A percentile compares a stretch with the other conserved stretches of the same genome.
These are phyloP conservation scores for Callinectes sapidus DNA, from an alignment of 2,888 invertebrate genomes.

Conservation along the genomic window DNA sequence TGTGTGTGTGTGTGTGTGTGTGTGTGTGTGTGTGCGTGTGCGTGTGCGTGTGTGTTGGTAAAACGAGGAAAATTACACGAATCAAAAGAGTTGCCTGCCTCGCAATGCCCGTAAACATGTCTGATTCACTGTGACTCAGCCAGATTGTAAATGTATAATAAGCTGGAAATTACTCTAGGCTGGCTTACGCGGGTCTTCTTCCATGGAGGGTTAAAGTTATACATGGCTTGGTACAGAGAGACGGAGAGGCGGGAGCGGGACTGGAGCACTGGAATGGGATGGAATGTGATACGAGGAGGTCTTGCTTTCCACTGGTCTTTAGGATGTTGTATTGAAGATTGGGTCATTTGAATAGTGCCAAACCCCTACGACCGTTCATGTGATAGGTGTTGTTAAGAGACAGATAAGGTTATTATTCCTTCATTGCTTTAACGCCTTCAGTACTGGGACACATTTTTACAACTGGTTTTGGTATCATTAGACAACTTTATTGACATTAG, in stretches of 20 bases:
- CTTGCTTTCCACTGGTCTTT: not conserved
- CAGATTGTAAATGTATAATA: not conserved
- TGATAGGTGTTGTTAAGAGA: no score
- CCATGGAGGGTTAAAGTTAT: not conserved
- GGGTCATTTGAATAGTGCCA: not conserved
- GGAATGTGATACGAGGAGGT: not conserved
- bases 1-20: no score
- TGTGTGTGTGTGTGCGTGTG: no score
- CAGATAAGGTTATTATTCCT: no score
- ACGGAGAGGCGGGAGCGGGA: not conserved
- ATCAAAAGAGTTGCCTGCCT: not conserved
- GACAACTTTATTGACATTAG: no score
- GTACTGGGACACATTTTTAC: no score
- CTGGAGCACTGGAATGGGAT: not conserved
- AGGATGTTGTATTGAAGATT: not conserved
- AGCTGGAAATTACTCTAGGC: not conserved
- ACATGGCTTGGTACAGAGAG: not conserved
- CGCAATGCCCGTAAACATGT: not conserved
- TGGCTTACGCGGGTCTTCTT: not conserved
- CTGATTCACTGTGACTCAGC: not conserved
- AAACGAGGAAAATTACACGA: constrained; percentile 16
- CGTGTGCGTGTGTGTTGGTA: not conserved
- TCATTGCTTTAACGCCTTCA: no score
- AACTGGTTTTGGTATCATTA: no score
- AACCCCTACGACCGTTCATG: no score